Base-by-base conservation (phyloP, 2,113 vertebrate genomes). In the Syngnathus scovelli region DNA sequence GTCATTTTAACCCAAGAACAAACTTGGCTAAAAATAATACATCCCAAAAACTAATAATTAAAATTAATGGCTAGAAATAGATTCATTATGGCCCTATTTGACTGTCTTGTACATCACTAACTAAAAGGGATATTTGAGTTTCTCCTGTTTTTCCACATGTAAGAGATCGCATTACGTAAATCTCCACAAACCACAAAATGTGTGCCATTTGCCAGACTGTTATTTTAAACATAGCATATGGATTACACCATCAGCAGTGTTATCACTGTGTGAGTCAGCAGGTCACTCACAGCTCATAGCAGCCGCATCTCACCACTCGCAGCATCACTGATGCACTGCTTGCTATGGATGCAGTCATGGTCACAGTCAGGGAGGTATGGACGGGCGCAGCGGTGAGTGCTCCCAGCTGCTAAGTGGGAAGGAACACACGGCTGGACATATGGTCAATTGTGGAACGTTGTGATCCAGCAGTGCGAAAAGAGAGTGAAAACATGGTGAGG, bases 371-470 rank as follows among this genome's bases (percentile, higher is more conserved):
- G 37, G 66, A 78, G 71, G 79, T 64, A 69, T 13, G 15, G 76
- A 77, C 71, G 41, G 72, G 71, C 78, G 9, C 49, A 2, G 66
- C 33, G 38, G 77, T 83, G 78, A 86, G 68, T 58, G 69, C 70
- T 84, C 77, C 71, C 83, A 86, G 88, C 83, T 84, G 84, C 68
- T 68, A 33, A 33, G 27, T 3, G 33, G 61, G 69, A 63, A 61
- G 51, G 66, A 87, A 81, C 76, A 84, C 75, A 80, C 81, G 81
- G 78, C 72, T 38, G 58, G 84, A 83, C 86, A 86, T 85, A 87
- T 88, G 87, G 83, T 74, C 77, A 68, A 82, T 75, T 83, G 82
- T 81, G 71, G 74, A 81, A 72, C 69, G 74, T 75, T 66, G 69
- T 59, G 62, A 86, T 84, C 70, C 60, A 69, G 85, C 79, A 71